phyloP scores from a whole-genome alignment of 2,888 invertebrate genomes.

The Ceraclea dissimilis region DNA sequence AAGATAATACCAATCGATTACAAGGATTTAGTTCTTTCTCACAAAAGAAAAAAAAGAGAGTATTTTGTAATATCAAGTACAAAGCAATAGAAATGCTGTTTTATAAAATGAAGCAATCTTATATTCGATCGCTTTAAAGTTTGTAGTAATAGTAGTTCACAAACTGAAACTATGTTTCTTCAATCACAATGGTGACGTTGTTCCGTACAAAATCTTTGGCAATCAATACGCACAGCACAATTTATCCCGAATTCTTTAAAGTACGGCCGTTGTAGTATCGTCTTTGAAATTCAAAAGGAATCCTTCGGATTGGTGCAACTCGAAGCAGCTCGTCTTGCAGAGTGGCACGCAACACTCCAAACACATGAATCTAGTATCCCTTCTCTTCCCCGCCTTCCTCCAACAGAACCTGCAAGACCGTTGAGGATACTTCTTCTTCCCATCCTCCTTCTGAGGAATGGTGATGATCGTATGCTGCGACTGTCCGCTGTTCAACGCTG shows the following conservation, averaged over 20 bases:
- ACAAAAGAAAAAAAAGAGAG: too few relatives aligned
- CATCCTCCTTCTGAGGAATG: conserved; percentile 49
- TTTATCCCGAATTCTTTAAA: neutral
- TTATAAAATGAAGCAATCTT: too few relatives aligned
- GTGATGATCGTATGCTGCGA: conserved; percentile 39
- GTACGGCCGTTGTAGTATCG: conserved; percentile 6
- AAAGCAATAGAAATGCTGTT: too few relatives aligned
- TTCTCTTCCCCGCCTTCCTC: conserved; percentile 44
- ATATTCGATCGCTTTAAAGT: too few relatives aligned
- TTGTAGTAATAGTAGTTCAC: too few relatives aligned
- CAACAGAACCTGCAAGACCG: conserved; percentile 47
- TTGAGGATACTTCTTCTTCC: conserved; percentile 49
- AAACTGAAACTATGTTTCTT: neutral
- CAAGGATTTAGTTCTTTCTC: too few relatives aligned
- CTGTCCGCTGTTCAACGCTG: neutral
- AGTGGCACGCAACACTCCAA: conserved; percentile 45
- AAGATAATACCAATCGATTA: too few relatives aligned
- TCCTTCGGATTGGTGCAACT: conserved; percentile 35
- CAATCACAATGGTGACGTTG: neutral
- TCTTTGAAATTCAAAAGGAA: conserved; percentile 10
- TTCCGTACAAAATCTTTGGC: neutral
- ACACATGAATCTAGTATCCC: conserved; percentile 48
- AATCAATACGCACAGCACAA: neutral
- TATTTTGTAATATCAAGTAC: too few relatives aligned
- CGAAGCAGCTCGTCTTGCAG: conserved; percentile 46